Evolutionary conservation across 2,113 vertebrate genomes (phyloP), one percentile per base, ranked within the genome.

Genomic region (Galeopterus variegatus): DNA sequence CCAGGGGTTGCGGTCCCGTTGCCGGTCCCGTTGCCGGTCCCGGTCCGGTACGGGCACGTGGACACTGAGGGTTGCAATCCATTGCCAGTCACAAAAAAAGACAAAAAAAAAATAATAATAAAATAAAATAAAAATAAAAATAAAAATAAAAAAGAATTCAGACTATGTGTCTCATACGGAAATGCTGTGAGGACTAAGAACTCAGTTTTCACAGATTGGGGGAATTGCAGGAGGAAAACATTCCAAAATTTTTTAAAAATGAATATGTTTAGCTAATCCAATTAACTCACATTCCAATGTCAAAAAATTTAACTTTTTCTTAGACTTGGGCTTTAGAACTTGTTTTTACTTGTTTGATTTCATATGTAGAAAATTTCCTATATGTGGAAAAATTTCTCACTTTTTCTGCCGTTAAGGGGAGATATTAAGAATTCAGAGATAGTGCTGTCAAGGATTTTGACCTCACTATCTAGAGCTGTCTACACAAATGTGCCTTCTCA

Each of bases 401-500:
- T 31, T 36, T 24, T 26, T 2, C 12, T 70, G 8, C 12, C 0
- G 0, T 41, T 41, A 50, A 52, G 36, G 31, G 11, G 31, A 5
- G 2, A 36, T 93, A 56, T 19, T 50, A 75, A 31, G 24, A 67
- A 50, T 60, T 75, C 28, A 87, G 13, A 45, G 9, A 58, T 8
- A 36, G 1, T 58, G 31, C 19, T 87, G 2, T 54, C n/a, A 58
- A 48, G 79, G 21, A 41, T 15, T 54, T 64, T 56, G 36, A 14
- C 52, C 9, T 70, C 89, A 12, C 23, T 31, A 33, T 70, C 13
- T 88, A 13, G 9, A 81, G 24, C 48, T 17, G 50, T 67, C 31
- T 23, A 13, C 23, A 48, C 21, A 81, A n/a, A 6, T 76, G 18
- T 67, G 2, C 13, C 41, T 58, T 88, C 58, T 88, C 1, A 10